phyloP scores from a whole-genome alignment of 1,140 invertebrate genomes.

The Macrobrachium nipponense region DNA sequence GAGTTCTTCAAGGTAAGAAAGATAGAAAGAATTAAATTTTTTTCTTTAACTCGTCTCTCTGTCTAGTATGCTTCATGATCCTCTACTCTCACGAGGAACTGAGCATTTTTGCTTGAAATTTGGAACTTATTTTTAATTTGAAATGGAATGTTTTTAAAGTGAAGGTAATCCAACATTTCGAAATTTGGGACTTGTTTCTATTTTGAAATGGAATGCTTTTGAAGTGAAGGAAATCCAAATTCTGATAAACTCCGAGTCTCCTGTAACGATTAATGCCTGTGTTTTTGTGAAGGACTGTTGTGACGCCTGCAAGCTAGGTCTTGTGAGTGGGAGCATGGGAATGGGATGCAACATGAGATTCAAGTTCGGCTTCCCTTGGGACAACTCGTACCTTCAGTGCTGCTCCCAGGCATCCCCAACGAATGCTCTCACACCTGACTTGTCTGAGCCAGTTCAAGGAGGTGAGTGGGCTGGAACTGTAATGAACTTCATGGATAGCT shows the following conservation, averaged over 20 bases:
- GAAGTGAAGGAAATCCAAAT: not conserved
- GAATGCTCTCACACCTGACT: constrained; percentile 4
- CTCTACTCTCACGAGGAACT: not conserved
- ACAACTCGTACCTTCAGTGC: constrained; percentile 72
- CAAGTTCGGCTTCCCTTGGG: constrained; percentile 72
- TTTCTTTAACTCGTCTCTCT: not conserved
- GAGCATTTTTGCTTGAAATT: too few species aligned
- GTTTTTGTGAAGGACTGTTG: constrained; percentile 70
- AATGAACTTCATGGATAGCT: not conserved
- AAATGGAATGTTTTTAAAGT: too few species aligned
- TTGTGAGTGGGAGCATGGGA: constrained; percentile 69
- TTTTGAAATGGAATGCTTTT: too few species aligned
- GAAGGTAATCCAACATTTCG: too few species aligned
- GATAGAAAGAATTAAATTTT: not conserved
- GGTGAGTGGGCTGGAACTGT: not conserved
- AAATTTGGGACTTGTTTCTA: too few species aligned
- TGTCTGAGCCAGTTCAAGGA: not conserved
- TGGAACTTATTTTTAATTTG: too few species aligned
- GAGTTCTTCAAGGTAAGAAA: constrained; percentile 67
- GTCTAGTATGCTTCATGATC: not conserved
- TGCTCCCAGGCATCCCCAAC: constrained; percentile 66
- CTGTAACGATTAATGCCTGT: not conserved
- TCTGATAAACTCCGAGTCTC: not conserved
- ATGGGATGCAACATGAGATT: constrained; percentile 71
- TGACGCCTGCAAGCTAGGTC: constrained; percentile 73